Evolutionary conservation across 2,113 vertebrate genomes (phyloP).

Genomic region (Cryptomyrus ogoouensis): DNA sequence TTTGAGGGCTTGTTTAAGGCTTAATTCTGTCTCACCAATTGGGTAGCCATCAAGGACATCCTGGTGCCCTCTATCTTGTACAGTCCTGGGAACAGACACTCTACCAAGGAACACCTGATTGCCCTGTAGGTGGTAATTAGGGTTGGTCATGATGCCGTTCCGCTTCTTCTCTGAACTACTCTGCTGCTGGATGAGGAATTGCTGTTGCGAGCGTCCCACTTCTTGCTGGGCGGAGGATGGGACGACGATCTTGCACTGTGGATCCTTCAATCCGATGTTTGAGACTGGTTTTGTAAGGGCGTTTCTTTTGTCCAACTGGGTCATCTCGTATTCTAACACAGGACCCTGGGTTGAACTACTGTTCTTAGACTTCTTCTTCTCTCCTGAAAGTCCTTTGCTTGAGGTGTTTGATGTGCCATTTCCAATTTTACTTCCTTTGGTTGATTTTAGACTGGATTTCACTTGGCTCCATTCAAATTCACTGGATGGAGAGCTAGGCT

Average conservation of each 20-base stretch:
- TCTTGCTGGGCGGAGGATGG: slow-evolving; percentile 68
- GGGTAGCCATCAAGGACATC: slow-evolving; percentile 87
- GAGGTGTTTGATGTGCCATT: slow-evolving; percentile 65
- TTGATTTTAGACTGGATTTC: slow-evolving; percentile 79
- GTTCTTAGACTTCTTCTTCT: slow-evolving; percentile 76
- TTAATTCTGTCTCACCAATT: slow-evolving; percentile 82
- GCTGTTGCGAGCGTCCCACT: slow-evolving; percentile 70
- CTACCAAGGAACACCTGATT: slow-evolving; percentile 89
- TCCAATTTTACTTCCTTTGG: slow-evolving; percentile 72
- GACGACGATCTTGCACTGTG: slow-evolving; percentile 76
- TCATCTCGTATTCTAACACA: slow-evolving; percentile 96
- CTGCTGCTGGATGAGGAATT: slow-evolving; percentile 85
- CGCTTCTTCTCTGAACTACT: slow-evolving; percentile 83
- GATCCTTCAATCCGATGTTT: slow-evolving; percentile 61
- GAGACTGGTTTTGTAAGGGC: slow-evolving; percentile 73
- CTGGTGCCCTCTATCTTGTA: slow-evolving; percentile 77
- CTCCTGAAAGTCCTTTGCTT: slow-evolving; percentile 69
- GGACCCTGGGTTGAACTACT: slow-evolving; percentile 70
- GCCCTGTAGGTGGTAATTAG: slow-evolving; percentile 92
- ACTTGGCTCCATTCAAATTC: slow-evolving; percentile 93
- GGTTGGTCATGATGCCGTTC: slow-evolving; percentile 97
- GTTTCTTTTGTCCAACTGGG: slow-evolving; percentile 83
- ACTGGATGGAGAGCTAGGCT: slow-evolving; percentile 76
- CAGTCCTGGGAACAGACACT: slow-evolving; percentile 82
- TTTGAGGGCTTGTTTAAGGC: slow-evolving; percentile 97